phyloP scores from a whole-genome alignment of 2,888 invertebrate species.

The Drosophila mimica region DNA sequence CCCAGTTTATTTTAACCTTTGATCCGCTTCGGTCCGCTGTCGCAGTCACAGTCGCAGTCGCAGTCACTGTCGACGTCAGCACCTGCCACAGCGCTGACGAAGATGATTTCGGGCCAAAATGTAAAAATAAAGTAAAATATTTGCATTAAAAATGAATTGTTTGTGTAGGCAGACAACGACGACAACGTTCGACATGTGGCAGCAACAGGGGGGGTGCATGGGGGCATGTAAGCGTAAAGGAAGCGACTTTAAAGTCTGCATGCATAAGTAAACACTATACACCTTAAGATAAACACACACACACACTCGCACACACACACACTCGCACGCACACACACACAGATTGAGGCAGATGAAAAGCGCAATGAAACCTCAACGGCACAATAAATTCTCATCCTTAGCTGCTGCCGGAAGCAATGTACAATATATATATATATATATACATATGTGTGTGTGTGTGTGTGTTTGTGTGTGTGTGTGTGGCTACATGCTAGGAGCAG shows the following conservation, averaged over 20 bases:
- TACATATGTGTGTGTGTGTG: slow-evolving; percentile 1
- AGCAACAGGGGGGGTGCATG: not conserved
- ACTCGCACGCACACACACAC: slow-evolving; percentile 9
- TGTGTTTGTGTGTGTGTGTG: slow-evolving; percentile 11
- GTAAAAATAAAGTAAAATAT: slow-evolving; percentile 68
- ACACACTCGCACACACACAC: slow-evolving; percentile 5
- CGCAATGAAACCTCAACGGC: slow-evolving; percentile 62
- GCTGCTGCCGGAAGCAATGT: slow-evolving; percentile 3
- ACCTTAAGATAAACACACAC: slow-evolving; percentile 30
- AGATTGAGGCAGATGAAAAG: slow-evolving; percentile 36
- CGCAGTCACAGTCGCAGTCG: slow-evolving; percentile 7
- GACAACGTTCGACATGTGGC: slow-evolving; percentile 31
- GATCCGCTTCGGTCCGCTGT: slow-evolving; percentile 59
- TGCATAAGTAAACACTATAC: slow-evolving; percentile 56
- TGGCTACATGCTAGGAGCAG: not conserved
- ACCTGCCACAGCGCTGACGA: slow-evolving; percentile 26
- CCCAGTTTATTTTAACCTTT: slow-evolving; percentile 81
- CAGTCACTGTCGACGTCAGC: slow-evolving; percentile 20
- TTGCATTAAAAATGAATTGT: slow-evolving; percentile 80
- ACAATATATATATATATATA: not conserved
- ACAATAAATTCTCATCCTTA: slow-evolving; percentile 38
- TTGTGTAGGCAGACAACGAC: slow-evolving; percentile 67
- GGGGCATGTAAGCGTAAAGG: not conserved
- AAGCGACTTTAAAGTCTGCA: slow-evolving; percentile 60
- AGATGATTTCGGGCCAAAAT: slow-evolving; percentile 36